Conservation (phyloP, 2,797 vertebrate species). For the Ctenosaura bakeri region DNA sequence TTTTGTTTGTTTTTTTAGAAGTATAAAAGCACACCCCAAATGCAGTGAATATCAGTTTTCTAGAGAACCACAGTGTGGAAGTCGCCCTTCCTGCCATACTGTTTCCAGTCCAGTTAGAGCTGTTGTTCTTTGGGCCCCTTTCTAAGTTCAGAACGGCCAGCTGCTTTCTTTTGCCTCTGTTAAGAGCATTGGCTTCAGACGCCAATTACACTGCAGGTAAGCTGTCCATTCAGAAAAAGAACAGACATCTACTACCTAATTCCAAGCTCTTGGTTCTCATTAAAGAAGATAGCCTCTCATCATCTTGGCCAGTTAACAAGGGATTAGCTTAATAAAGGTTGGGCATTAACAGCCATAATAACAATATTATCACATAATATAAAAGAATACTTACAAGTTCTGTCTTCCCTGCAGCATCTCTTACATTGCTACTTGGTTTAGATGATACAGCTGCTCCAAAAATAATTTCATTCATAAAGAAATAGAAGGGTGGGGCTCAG, state of each 20-base stretch:
- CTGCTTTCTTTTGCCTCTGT: not conserved
- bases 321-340: not conserved
- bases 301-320: not conserved
- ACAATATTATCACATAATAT: not conserved
- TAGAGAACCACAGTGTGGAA: too few species aligned
- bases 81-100: not conserved
- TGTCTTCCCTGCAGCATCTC: not conserved
- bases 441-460: not conserved
- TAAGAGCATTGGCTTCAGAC: not conserved
- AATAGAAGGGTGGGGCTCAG: not conserved
- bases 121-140: not conserved
- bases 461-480: not conserved
- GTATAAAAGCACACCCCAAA: too few species aligned
- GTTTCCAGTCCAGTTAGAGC: not conserved
- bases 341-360: not conserved
- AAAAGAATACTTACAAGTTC: not conserved
- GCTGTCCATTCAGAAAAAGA: not conserved
- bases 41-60: not conserved
- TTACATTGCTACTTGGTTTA: not conserved
- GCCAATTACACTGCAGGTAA: not conserved
- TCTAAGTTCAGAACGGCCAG: not conserved
- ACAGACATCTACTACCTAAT: not conserved
- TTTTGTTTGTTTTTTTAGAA: too few species aligned
- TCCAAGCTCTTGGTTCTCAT: not conserved
- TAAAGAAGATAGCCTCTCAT: slow-evolving; percentile 5